Evolutionary conservation across 64 coral and sea anemone species (phyloP), one percentile per base, ranked within the genome.

Genomic region (Anthopleura sola): DNA sequence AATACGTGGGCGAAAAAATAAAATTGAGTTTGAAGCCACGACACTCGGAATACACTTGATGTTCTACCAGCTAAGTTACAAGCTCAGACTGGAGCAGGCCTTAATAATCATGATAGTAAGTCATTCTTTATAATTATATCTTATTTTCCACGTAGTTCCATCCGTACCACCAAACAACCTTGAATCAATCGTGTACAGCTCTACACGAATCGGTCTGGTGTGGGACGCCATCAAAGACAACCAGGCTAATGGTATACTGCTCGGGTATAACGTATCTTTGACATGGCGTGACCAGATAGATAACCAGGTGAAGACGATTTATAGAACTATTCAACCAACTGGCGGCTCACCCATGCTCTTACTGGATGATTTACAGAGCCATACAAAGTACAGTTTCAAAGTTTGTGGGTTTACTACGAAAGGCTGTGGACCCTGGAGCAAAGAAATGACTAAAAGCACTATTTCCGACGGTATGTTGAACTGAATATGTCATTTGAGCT

Each of bases 201-300:
- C 86, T 29, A 88, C 36, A 29, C 33, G 28, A 64, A 88, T 88
- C 17, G 23, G 77, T 66, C 37, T 88, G 2, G 49, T 78, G 3
- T 94, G 92, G 92, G 24, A 90, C 36, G 84, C 88, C 82, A 94
- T 94, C 37, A 60, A 78, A 50, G 18, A 83, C 75, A 18, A 39
- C 1, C 75, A 48, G 21, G 37, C 86, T 15, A 88, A 94, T 78
- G 92, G 92, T 14, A 39, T 90, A 32, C 39, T 94, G 2, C 49
- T 94, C 16, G 92, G 92, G 32, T 94, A 94, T 68, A 90, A 94
- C 6, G 88, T 94, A 34, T 87, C 88, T 37, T 84, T 60, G 23
- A 55, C 60, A 78, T 85, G 62, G 32, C 24, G 80, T 60, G 84
- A 83, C 2, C 9, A 50, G 10, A 66, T 21, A 48, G 49, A 49